Percentiles rank a stretch among this genome's conserved stretches.
phyloP scores from a whole-genome alignment of 2,888 invertebrate species.

The Chymomyza fuscimana region DNA sequence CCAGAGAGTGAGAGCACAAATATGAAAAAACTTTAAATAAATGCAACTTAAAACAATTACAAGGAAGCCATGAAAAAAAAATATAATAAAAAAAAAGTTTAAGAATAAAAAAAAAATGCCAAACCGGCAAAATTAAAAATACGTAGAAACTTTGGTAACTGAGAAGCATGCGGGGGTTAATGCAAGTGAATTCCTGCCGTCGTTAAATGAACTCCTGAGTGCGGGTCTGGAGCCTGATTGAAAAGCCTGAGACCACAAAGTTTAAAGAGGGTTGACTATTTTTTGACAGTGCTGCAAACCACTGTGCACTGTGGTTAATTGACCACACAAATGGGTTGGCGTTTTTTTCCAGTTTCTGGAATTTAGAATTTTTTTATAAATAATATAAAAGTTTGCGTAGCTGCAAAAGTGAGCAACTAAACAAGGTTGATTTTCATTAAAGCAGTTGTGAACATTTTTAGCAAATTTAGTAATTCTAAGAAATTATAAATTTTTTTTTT shows the following conservation, averaged over 20 bases:
- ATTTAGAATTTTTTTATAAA: neutral
- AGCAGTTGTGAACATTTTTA: no score
- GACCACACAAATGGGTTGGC: constrained; percentile 5
- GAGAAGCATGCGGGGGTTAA: neutral
- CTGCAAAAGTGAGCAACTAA: no score
- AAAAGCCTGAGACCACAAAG: constrained; percentile 27
- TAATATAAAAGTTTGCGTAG: neutral
- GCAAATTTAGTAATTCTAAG: no score
- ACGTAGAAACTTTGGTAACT: constrained; percentile 35
- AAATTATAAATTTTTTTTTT: no score
- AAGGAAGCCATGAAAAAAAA: constrained; percentile 40
- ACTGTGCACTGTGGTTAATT: constrained; percentile 1
- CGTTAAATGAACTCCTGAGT: constrained; percentile 25
- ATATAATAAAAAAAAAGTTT: neutral
- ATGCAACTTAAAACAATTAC: constrained; percentile 71
- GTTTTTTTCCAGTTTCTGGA: neutral
- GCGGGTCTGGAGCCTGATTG: neutral
- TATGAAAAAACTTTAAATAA: constrained; percentile 59
- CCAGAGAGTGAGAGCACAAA: constrained; percentile 1
- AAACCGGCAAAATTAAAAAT: neutral
- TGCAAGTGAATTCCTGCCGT: neutral
- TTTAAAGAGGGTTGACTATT: constrained; percentile 34
- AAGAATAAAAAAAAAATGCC: constrained; percentile 3
- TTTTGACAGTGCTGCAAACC: neutral
- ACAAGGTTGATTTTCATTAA: no score